These are phyloP conservation scores for Calameuta idolon DNA, from an alignment of 2,888 invertebrate species.

Conservation along the genomic window DNA sequence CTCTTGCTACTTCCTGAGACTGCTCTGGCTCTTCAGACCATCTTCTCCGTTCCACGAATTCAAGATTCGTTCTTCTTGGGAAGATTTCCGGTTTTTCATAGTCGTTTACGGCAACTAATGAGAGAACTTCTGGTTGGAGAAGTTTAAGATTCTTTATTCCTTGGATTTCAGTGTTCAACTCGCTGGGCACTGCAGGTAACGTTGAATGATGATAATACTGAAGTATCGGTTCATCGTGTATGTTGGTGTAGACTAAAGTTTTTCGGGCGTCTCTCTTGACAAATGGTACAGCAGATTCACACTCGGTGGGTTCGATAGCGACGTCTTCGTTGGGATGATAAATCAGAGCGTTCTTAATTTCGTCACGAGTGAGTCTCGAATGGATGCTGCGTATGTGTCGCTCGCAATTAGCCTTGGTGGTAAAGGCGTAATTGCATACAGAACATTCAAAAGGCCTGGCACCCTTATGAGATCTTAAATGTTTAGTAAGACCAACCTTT, in stretches of 20 bases:
- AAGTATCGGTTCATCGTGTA: constrained; percentile 37
- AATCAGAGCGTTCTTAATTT: constrained; percentile 88
- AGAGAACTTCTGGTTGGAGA: constrained; percentile 18
- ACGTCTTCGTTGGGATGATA: constrained; percentile 90
- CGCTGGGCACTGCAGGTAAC: constrained; percentile 22
- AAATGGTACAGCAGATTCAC: constrained; percentile 34
- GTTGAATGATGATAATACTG: constrained; percentile 36
- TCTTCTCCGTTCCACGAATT: constrained; percentile 42
- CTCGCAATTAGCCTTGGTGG: constrained; percentile 97
- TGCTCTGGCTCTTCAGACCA: constrained; percentile 35
- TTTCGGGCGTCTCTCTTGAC: constrained; percentile 56
- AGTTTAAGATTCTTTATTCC: constrained; percentile 36
- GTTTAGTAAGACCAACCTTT: constrained; percentile 90
- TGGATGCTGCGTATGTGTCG: constrained; percentile 93
- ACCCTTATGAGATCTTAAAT: constrained; percentile 94
- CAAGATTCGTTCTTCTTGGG: constrained; percentile 31
- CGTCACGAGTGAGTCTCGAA: constrained; percentile 85
- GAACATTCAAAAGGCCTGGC: constrained; percentile 95
- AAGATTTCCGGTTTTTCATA: constrained; percentile 40
- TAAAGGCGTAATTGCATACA: constrained; percentile 95
- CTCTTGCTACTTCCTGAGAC: constrained; percentile 34
- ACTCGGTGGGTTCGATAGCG: constrained; percentile 72
- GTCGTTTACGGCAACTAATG: constrained; percentile 15
- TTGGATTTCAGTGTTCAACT: constrained; percentile 35
- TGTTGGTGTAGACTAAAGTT: constrained; percentile 49